Base-by-base conservation (phyloP, 2,888 invertebrate genomes). In the Sclerodermus sp. region DNA sequence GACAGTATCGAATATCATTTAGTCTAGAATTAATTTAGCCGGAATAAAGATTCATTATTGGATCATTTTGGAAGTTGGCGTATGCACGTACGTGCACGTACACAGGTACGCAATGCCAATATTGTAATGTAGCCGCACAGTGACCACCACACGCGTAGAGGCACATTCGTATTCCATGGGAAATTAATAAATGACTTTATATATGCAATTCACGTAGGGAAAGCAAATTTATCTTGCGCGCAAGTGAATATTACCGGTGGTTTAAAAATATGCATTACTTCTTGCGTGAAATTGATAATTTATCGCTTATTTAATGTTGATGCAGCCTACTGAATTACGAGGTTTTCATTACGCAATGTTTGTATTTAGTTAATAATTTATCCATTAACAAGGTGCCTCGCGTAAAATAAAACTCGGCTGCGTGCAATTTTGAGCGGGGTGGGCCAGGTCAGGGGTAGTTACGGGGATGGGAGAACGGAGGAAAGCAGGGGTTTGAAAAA, bases 111-210 rank as follows among this genome's bases (percentile, higher is more conserved):
- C 8, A 9, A 9, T 13, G 36, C 48, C 31, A 48, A 37, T 40
- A 13, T 18, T 47, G 38, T 23, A n/a, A n/a, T n/a, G n/a, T n/a
- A n/a, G n/a, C n/a, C n/a, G n/a, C n/a, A n/a, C n/a, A n/a, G n/a
- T n/a, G n/a, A n/a, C n/a, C n/a, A n/a, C n/a, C n/a, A n/a, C n/a
- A n/a, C n/a, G n/a, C n/a, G n/a, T n/a, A n/a, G n/a, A n/a, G n/a
- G 12, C 37, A 36, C 18, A 32, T n/a, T 12, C 39, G 34, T 40
- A 49, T 47, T 49, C 40, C 42, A 34, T 47, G 17, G 41, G 13
- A 36, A 29, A 47, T 47, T 50, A 50, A 47, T 50, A 50, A 50
- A 50, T 42, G 47, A 15, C 47, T 47, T 47, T 50, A 47, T 50
- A n/a, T n/a, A 13, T 12, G 42, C 30, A 31, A 40, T n/a, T 18